Percentiles rank a stretch among this genome's conserved stretches.
These are phyloP conservation scores for Cossypha heuglini DNA, from an alignment of 2,797 vertebrate species.

Conservation along the genomic window DNA sequence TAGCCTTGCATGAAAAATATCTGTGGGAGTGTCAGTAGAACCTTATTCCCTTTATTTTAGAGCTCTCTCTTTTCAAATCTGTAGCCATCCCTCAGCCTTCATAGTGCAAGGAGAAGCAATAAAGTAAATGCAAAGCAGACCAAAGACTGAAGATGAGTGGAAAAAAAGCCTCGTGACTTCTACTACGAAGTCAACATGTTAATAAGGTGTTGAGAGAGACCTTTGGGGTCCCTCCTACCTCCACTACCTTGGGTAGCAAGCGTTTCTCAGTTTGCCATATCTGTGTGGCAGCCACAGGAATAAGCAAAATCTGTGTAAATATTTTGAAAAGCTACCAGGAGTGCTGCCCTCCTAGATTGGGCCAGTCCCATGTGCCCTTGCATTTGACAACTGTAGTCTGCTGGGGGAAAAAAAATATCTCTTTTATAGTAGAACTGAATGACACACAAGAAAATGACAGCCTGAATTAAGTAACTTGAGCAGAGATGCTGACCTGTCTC, in stretches of 20 bases:
- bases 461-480: not conserved
- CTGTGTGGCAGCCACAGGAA: accelerated
- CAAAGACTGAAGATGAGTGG: not conserved
- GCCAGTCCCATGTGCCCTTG: accelerated
- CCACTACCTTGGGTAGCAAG: not conserved
- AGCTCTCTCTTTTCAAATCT: not conserved
- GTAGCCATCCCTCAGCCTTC: not conserved
- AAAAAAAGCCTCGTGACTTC: not conserved
- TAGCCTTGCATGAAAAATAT: not conserved
- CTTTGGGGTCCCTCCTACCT: not conserved
- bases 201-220: not conserved
- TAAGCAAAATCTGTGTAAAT: not conserved
- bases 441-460: not conserved
- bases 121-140: not conserved
- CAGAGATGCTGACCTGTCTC: not conserved
- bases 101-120: not conserved
- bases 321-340: not conserved
- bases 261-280: not conserved
- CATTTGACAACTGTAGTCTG: not conserved
- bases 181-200: not conserved
- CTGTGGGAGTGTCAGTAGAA: not conserved
- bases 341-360: not conserved
- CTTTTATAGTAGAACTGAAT: not conserved
- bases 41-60: not conserved
- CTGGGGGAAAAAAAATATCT: accelerated